Percentiles rank a stretch among this genome's conserved stretches.
These are phyloP conservation scores for Papilio xuthus DNA, from an alignment of 1,140 invertebrate species.

Conservation along the genomic window DNA sequence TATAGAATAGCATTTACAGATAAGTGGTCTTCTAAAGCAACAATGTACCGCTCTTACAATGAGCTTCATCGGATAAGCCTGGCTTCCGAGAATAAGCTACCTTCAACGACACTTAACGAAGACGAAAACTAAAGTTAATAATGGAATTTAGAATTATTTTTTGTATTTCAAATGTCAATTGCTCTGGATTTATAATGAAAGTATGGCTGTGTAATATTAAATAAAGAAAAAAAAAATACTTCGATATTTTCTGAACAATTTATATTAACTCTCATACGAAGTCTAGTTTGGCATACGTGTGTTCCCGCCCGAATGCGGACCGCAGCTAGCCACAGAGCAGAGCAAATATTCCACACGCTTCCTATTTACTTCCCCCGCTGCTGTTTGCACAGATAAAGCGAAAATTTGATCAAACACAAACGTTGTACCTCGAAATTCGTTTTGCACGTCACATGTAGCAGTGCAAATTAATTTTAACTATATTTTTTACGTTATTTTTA, in stretches of 20 bases:
- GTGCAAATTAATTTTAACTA: slow-evolving; percentile 15
- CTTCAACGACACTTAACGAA: slow-evolving; percentile 34
- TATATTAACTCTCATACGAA: slow-evolving; percentile 6
- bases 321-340: slow-evolving; percentile 12
- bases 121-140: slow-evolving; percentile 12
- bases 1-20: slow-evolving; percentile 28
- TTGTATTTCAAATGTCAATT: background rate
- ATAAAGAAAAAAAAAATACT: background rate
- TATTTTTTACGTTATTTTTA: background rate
- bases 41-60: slow-evolving; percentile 17
- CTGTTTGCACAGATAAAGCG: slow-evolving; percentile 36
- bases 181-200: background rate
- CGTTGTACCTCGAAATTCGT: slow-evolving; percentile 29
- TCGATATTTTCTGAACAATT: background rate
- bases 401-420: slow-evolving; percentile 33
- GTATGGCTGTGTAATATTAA: background rate
- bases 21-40: slow-evolving; percentile 29
- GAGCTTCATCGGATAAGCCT: slow-evolving; percentile 29
- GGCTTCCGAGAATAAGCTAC: slow-evolving; percentile 19
- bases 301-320: slow-evolving; percentile 2
- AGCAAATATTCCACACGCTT: slow-evolving; percentile 32
- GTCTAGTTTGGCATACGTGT: slow-evolving; percentile 27
- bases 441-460: slow-evolving; percentile 9
- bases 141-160: background rate
- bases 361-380: slow-evolving; percentile 31